phyloP scores from a whole-genome alignment of 2,888 invertebrate genomes.

The Argynnis bischoffii region DNA sequence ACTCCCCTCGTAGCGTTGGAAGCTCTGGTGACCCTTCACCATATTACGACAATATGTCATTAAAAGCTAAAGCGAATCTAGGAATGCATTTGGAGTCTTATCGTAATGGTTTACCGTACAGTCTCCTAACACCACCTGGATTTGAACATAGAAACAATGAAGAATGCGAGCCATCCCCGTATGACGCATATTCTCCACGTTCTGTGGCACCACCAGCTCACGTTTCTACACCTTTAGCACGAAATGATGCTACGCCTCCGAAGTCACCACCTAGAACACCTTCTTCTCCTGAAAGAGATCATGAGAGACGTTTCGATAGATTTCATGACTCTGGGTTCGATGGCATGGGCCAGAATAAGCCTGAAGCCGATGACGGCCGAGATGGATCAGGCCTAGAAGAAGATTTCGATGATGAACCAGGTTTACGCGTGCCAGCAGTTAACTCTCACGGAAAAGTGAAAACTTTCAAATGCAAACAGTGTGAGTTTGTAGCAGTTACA shows the following conservation, averaged over 20 bases:
- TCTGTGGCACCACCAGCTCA: constrained; percentile 60
- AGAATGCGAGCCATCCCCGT: constrained; percentile 63
- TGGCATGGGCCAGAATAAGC: constrained; percentile 55
- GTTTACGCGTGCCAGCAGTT: constrained; percentile 83
- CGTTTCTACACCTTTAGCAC: constrained; percentile 65
- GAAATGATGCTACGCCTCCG: constrained; percentile 70
- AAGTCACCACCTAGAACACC: constrained; percentile 72
- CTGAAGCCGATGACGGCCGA: constrained; percentile 71
- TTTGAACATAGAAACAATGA: constrained; percentile 67
- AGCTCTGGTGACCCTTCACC: constrained; percentile 67
- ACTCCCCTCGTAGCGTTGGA: constrained; percentile 75
- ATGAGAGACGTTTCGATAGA: constrained; percentile 67
- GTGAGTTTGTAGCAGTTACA: constrained; percentile 91
- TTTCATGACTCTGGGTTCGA: constrained; percentile 80
- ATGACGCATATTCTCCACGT: constrained; percentile 66
- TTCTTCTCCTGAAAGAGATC: constrained; percentile 61
- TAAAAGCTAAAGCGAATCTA: constrained; percentile 73
- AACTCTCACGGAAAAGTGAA: constrained; percentile 93
- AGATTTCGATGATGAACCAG: constrained; percentile 82
- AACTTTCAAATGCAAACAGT: constrained; percentile 96
- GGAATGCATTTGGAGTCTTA: constrained; percentile 71
- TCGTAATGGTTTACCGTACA: constrained; percentile 79
- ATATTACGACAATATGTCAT: constrained; percentile 67
- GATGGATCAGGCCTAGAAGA: constrained; percentile 75
- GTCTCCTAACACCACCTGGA: constrained; percentile 84